Evolutionary conservation across 1,140 invertebrate species (phyloP), one percentile per base, ranked within the genome.

Genomic region (Eumeta japonica): DNA sequence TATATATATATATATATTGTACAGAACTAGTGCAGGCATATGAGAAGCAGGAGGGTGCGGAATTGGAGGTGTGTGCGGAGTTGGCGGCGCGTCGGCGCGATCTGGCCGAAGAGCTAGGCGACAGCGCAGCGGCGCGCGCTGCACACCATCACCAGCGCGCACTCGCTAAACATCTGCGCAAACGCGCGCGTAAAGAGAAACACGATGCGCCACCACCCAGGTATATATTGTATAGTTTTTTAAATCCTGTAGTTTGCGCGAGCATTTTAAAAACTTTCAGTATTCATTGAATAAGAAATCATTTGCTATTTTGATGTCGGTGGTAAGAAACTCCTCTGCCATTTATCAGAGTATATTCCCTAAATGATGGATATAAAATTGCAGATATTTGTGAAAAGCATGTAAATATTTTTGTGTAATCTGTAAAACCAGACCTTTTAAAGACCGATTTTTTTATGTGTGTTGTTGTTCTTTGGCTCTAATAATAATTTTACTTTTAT

Each of bases 51-150:
- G 60, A 65, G 39, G 62, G 66, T 41, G 60, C 63, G 30, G 63
- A 67, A 28, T 20, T 45, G 46, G 66, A 71, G 55, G 43, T 46
- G 45, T 49, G 52, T 39, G 61, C 63, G 41, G 37, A 34, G 32
- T 35, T 65, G 46, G 62, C 63, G 55, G 52, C 52, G 52, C 57
- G 63, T 34, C 58, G 66, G 2, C 63, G 63, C 46, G 66, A 71
- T 57, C 55, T 71, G 41, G 63, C 63, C 19, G 66, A 71, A 58
- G 66, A 71, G 62, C 49, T 65, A 13, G 66, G 66, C 37, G 3
- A n/a, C 10, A 60, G 55, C 27, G 41, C 36, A 10, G 52, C 50
- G 19, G 66, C 63, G 16, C 55, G 62, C 43, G 41, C 34, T 16
- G 63, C 66, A 14, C 40, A 46, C 31, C 16, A 20, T 16, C 58